Evolutionary conservation across 2,797 vertebrate species (phyloP), one percentile per base, ranked within the genome.

Genomic region (Sebastolobus altivelis): DNA sequence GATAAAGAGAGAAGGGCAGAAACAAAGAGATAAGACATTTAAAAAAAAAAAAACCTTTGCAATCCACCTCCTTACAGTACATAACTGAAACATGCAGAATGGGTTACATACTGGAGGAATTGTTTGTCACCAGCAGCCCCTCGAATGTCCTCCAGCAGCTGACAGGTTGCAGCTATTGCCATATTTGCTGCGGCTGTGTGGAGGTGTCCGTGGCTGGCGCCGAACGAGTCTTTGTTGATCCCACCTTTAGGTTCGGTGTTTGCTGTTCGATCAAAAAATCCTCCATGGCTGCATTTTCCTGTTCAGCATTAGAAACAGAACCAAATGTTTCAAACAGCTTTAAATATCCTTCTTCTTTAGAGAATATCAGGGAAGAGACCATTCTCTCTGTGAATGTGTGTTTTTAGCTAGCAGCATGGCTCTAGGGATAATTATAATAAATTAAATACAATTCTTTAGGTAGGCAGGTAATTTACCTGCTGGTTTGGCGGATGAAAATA

Each of bases 231-330:
- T 66, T 95, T 94, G 77, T 92, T 95, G 75, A 94, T 95, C 4
- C 93, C 94, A 1, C 94, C 93, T 40, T 4, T 77, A 1, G 94
- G 92, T 2, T 84, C 79, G 0, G 29, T 35, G 0, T 0, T 0
- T 7, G 93, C 91, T 10, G 91, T 91, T 1, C 0, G 0, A 56
- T 95, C 94, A 0, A 14, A 0, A 0, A 0, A 0, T 3, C 84
- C 87, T 22, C 94, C 94, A 6, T 95, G 94, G 69, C 94, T 95
- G 84, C 94, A 95, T 62, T 95, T 95, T n/a, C 95, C 95, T 95
- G 60, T 25, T 25, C 25, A 25, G 25, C 25, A 25, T 58, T 11
- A 20, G 35, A 61, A 72, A 63, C 4, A 72, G 2, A 54, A 22
- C 1, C 8, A 33, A 20, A 9, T 20, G 14, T 65, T 37, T 60